Percentiles rank a stretch among this genome's conserved stretches.
Evolutionary conservation across 2,888 invertebrate genomes (phyloP).

Genomic region (Silvanus unidentatus): DNA sequence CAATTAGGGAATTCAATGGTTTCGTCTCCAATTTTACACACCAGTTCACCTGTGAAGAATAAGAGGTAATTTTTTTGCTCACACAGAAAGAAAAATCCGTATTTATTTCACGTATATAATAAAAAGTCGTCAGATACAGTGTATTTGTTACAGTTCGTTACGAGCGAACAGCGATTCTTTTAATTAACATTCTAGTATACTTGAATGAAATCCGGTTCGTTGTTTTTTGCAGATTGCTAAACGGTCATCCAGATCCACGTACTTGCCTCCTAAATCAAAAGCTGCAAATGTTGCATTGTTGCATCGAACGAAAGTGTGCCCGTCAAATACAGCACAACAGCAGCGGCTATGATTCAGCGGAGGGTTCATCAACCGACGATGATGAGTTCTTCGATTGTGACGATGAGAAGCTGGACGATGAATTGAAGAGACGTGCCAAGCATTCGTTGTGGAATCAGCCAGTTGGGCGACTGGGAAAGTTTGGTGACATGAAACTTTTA

Average conservation of each 20-base stretch:
- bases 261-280: conserved; percentile 90
- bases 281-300: conserved; percentile 79
- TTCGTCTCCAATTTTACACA: no score
- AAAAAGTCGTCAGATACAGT: no score
- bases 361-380: conserved; percentile 47
- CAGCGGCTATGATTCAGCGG: conserved; percentile 39
- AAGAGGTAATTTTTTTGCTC: no score
- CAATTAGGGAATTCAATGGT: no score
- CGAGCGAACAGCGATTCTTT: no score
- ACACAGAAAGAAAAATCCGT: no score
- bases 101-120: no score
- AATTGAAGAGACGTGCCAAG: conserved; percentile 36
- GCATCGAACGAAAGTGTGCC: conserved; percentile 59
- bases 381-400: conserved; percentile 82
- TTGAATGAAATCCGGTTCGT: conserved; percentile 8
- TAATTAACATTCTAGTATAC: conserved; percentile 10
- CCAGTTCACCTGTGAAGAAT: no score
- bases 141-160: no score
- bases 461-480: conserved; percentile 64
- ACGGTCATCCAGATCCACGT: conserved; percentile 79
- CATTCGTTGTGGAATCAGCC: conserved; percentile 52
- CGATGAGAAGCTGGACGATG: conserved; percentile 45
- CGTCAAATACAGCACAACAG: conserved; percentile 47
- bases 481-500: conserved; percentile 61
- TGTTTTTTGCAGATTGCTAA: conserved; percentile 60